Base-by-base conservation (phyloP, 2,797 vertebrate genomes). In the Anas bahamensis region DNA sequence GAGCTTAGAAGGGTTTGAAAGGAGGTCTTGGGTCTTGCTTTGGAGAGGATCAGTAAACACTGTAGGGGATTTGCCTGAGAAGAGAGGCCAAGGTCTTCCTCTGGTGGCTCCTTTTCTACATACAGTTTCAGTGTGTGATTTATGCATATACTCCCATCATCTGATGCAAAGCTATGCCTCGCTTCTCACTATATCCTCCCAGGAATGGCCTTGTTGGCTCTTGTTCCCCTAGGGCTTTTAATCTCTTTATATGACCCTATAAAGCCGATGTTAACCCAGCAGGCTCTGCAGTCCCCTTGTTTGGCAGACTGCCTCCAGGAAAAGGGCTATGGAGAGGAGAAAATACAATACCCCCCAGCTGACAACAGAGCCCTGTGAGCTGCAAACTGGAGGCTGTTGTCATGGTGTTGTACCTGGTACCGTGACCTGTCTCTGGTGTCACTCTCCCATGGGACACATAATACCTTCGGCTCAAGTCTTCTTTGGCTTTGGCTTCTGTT, bases 341-440 rank as follows among this genome's bases (percentile, higher is more conserved):
- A 69, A 90, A 78, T 2, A 4, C 18, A 1, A 2, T n/a, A 52
- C 12, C 24, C 15, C 17, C 10, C 0, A 2, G 9, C 28, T 76
- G 53, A 44, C 6, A 22, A 59, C 19, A 41, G 9, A 56, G 16
- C 19, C 24, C 23, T 61, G 37, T 0, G 0, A 24, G 13, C 39
- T 65, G 81, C 39, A 65, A 70, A 70, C 23, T 1, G 29, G 4
- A 2, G 5, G 57, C 46, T 74, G 52, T 93, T 91, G 60, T 88
- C 88, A 82, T 77, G 88, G 90, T 73, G 52, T 69, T 81, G 59
- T 77, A 61, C 64, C 6, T 2, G 15, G 31, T 42, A 76, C 31
- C 72, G 50, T 15, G 52, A 22, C 37, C 33, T 61, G 50, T 63
- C 76, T 88, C 78, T 35, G 31, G 55, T 94, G 79, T 88, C 90